Evolutionary conservation across 2,888 invertebrate species (phyloP), one percentile per base, ranked within the genome.

Genomic region (Drosophila prolongata): DNA sequence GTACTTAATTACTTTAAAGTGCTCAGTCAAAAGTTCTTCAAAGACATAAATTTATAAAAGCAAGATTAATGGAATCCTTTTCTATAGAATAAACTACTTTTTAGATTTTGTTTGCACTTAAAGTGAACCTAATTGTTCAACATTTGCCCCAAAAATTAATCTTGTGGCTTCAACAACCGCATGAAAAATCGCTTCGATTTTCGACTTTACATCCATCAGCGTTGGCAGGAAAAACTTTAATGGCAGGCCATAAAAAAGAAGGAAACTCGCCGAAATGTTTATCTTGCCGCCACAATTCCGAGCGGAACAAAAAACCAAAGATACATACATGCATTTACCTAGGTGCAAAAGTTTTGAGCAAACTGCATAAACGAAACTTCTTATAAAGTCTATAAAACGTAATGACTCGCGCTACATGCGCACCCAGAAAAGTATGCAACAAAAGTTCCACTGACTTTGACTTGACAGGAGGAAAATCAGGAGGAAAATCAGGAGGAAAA

Each of bases 371-470:
- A 74, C 54, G 67, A 78, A 83, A 83, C 62, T 83, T 83, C 83
- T 80, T 83, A 86, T 75, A 83, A 86, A 83, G 83, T 83, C 83
- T 83, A 83, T 83, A 83, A 83, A 83, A 83, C 72, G 86, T 83
- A 83, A 83, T 86, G 86, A 86, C 87, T 83, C 75, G 83, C 75
- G 83, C 79, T 83, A 83, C 86, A 83, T 76, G 80, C 68, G 77
- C 76, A 55, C 70, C 53, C 80, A 68, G 19, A 59, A 71, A 83
- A 83, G 80, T 86, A 83, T 83, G 83, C 83, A 82, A 85, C 82
- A 82, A 80, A 86, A 65, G 70, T 83, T 74, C 66, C 71, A 56
- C 60, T 76, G 86, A 80, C 83, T 83, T 86, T 82, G 78, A 79
- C 68, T 50, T 54, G 44, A 64, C 65, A 53, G 55, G 52, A 54